phyloP scores from a whole-genome alignment of 2,113 vertebrate genomes.

The Brachypodius melanocephalos region DNA sequence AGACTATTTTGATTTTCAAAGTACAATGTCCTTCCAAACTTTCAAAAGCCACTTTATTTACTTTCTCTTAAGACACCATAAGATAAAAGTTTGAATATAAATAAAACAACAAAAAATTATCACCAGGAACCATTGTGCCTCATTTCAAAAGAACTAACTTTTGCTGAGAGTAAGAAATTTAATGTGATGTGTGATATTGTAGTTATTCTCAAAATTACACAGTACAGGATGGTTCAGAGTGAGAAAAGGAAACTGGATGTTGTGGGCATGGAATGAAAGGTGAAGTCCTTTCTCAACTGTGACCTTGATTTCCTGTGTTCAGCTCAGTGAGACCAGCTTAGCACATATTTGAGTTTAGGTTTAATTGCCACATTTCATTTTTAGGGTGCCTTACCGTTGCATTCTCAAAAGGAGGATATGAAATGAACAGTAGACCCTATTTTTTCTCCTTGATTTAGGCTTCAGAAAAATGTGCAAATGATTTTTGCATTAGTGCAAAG shows the following conservation, averaged over 20 bases:
- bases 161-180: background rate
- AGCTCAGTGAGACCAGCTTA: background rate
- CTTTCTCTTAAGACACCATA: background rate
- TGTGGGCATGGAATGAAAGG: background rate
- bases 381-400: background rate
- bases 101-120: background rate
- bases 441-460: background rate
- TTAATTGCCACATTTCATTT: background rate
- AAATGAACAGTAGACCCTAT: background rate
- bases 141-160: background rate
- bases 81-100: background rate
- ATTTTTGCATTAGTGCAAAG: background rate
- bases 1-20: background rate
- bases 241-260: background rate
- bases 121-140: background rate
- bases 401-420: background rate
- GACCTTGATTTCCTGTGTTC: background rate
- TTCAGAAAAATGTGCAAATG: background rate
- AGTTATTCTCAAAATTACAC: background rate
- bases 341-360: background rate
- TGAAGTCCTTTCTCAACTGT: background rate
- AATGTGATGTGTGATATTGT: background rate
- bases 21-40: background rate
- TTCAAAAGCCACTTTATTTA: background rate
- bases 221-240: background rate